Base-by-base conservation (phyloP, 2,888 invertebrate species). In the Eilema griseolum region DNA sequence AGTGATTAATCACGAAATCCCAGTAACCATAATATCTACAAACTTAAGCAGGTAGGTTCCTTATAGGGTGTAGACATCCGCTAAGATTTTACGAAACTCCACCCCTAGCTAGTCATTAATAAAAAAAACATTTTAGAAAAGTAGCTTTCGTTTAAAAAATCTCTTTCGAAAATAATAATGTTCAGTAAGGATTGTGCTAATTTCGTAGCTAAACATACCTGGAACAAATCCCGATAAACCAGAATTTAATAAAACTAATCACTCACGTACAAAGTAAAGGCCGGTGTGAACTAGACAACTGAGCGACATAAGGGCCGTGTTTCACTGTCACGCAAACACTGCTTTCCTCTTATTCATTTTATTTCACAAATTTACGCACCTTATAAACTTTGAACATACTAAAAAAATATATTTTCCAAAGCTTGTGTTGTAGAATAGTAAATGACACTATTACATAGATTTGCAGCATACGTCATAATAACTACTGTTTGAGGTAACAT, bases 261-360 rank as follows among this genome's bases (percentile, higher is more conserved):
- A 73, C 75, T 66, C 68, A 66, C 72, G 60, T 74, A 46, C 41
- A 62, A 71, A 59, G 64, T 71, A 67, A 73, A 78, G 76, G 73
- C 67, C 69, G 71, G 76, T 52, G 70, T 46, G 52, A 75, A 83
- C 74, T 73, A 76, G 83, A 82, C 81, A 80, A 73, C 69, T 83
- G 83, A 85, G 82, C 85, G 87, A 85, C 85, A 82, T 78, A 79
- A 83, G 86, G 81, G 82, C 80, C 81, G 66, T 64, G 71, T 81
- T 73, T 77, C 71, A 76, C 72, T 81, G 85, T 83, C 87, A 88
- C 83, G 83, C 82, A 59, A 85, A 76, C 75, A 84, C 81, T 76
- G 83, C 90, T 90, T 90, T 89, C 87, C 87, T 88, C 86, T 87
- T 86, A 86, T 85, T 87, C 85, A 86, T 85, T 84, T 83, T 84